Percentiles rank a stretch among this genome's conserved stretches.
Conservation (phyloP, 2,113 vertebrate species). For the Dicerorhinus sumatrensis region DNA sequence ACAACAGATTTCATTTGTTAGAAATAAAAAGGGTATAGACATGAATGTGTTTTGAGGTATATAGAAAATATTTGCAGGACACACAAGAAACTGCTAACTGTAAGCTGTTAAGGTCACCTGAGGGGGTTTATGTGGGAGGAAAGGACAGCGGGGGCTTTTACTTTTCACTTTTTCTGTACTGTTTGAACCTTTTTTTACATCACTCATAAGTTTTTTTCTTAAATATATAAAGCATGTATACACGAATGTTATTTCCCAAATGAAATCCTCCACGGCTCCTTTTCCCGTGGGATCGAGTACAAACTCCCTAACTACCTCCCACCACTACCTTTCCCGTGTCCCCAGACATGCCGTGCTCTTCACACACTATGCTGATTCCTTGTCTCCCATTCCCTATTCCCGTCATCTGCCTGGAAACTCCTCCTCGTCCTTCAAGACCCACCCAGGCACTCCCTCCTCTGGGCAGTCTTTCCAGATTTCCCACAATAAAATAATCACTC, state of each 20-base stretch:
- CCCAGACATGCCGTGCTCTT: accelerated
- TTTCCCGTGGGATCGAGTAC: background rate
- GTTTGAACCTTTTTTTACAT: background rate
- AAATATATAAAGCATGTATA: background rate
- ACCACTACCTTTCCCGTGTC: too few species aligned
- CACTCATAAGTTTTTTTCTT: background rate
- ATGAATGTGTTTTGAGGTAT: background rate
- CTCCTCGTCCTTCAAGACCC: background rate
- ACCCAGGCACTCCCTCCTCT: background rate
- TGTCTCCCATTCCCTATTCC: background rate
- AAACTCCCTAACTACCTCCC: background rate
- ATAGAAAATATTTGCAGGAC: background rate
- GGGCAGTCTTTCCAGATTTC: background rate
- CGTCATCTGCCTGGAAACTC: background rate
- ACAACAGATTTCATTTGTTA: constrained; percentile 18
- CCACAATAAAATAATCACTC: background rate
- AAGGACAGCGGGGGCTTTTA: background rate
- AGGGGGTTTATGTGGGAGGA: background rate
- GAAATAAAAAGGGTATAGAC: background rate
- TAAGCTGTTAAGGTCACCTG: background rate
- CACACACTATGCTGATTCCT: background rate
- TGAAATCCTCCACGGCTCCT: background rate
- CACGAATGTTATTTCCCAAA: background rate
- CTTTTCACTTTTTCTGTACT: background rate
- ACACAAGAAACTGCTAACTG: background rate